Evolutionary conservation across 2,888 invertebrate species (phyloP), one percentile per base, ranked within the genome.

Genomic region (Lapara coniferarum): DNA sequence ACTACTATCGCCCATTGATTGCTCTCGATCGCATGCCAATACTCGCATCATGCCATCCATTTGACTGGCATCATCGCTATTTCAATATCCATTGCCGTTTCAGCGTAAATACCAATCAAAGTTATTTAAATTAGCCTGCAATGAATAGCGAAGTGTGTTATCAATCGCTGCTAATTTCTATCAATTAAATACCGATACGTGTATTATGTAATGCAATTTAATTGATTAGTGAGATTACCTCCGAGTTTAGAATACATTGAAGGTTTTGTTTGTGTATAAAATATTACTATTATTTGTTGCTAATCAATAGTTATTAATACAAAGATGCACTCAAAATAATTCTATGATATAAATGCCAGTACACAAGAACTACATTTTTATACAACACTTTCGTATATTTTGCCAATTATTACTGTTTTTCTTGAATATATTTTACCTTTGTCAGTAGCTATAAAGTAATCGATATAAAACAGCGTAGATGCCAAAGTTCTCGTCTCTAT

Each of bases 21-120:
- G 19, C 49, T 63, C 49, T 84, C 86, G 85, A 89, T 89, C 80
- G 82, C 81, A 88, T 88, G 85, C 88, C 89, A 82, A 89, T 89
- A 89, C 86, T 78, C 74, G 58, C 76, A 84, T 74, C 71, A 70
- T 10, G 2, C 30, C 16, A 69, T 66, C 58, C 55, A 16, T 53
- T 63, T 7, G 6, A 63, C 7, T 19, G 8, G 13, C 0, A 19
- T 59, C 19, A 16, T 16, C 49, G 19, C 6, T 63, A 13, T 12
- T 63, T 19, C 7, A 3, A 19, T 2, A 63, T 63, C 6, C 49
- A 63, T 63, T 63, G 13, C 46, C 49, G 19, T 5, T 49, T 49
- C 12, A 25, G 2, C 19, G 12, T 16, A 13, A 10, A 19, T 10
- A 7, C 12, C 6, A 12, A 13, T 19, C 5, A 63, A 63, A 13